Evolutionary conservation across 1,140 invertebrate genomes (phyloP).

Genomic region (Macrocentrus cingulum): DNA sequence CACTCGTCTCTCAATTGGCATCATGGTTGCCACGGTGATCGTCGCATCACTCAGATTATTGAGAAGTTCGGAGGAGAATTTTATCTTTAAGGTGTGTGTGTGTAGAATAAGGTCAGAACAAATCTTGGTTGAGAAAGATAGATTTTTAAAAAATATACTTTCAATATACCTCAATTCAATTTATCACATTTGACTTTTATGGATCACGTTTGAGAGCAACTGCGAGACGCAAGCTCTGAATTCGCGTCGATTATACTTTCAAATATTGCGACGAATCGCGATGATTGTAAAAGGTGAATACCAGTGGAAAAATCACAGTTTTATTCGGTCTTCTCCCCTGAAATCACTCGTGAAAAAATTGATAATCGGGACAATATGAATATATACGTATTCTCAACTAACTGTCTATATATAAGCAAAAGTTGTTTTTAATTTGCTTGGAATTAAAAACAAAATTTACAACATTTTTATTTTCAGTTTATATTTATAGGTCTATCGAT

Average conservation of each 20-base stretch:
- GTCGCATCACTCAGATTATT: slow-evolving; percentile 53
- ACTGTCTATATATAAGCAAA: not conserved
- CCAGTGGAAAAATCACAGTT: slow-evolving; percentile 5
- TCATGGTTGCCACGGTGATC: slow-evolving; percentile 53
- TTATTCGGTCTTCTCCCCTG: slow-evolving; percentile 35
- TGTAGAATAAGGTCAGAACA: not conserved
- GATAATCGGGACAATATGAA: slow-evolving; percentile 42
- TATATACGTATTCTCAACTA: slow-evolving; percentile 4
- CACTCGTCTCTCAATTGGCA: slow-evolving; percentile 55
- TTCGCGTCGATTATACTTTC: slow-evolving; percentile 45
- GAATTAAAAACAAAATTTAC: too few species aligned
- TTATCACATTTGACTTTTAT: slow-evolving; percentile 2
- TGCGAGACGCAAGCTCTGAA: slow-evolving; percentile 5
- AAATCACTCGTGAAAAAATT: slow-evolving; percentile 50
- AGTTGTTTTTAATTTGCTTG: too few species aligned
- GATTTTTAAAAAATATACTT: too few species aligned
- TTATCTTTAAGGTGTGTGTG: not conserved
- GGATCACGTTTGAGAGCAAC: slow-evolving; percentile 2
- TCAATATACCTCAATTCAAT: too few species aligned
- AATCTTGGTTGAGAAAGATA: too few species aligned
- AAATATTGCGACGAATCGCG: slow-evolving; percentile 39
- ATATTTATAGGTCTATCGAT: too few species aligned
- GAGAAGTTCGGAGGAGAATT: slow-evolving; percentile 54
- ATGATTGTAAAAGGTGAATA: slow-evolving; percentile 38
- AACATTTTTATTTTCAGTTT: too few species aligned